phyloP scores from a whole-genome alignment of 2,888 invertebrate genomes.

The Rosalia funebris region DNA sequence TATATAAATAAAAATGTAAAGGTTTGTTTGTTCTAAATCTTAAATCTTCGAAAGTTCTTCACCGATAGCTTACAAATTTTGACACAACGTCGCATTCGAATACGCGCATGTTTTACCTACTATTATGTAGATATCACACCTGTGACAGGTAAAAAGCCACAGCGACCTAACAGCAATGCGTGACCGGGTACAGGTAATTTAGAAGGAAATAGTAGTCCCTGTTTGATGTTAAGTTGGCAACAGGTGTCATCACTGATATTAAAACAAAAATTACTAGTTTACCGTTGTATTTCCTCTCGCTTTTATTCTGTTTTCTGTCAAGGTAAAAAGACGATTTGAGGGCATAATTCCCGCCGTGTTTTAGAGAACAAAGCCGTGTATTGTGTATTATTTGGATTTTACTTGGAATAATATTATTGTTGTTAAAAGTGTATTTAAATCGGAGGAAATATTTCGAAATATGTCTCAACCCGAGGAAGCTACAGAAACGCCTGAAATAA shows the following conservation, averaged over 20 bases:
- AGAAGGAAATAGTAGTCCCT: too few species aligned
- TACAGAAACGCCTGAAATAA: constrained; percentile 52
- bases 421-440: background rate
- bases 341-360: constrained; percentile 4
- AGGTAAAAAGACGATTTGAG: background rate
- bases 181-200: too few species aligned
- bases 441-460: background rate
- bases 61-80: too few species aligned
- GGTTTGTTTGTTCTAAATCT: too few species aligned
- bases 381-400: background rate
- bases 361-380: background rate
- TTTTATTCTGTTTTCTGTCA: background rate
- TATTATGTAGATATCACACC: too few species aligned
- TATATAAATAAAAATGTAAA: too few species aligned
- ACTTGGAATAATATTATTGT: background rate
- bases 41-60: too few species aligned
- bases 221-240: background rate
- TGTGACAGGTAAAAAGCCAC: too few species aligned
- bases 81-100: too few species aligned
- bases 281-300: background rate
- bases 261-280: constrained; percentile 2
- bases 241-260: background rate
- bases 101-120: too few species aligned
- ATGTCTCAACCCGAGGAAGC: constrained; percentile 34
- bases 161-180: too few species aligned